phyloP scores from a whole-genome alignment of 2,888 invertebrate genomes.

The Pheosia tremula region DNA sequence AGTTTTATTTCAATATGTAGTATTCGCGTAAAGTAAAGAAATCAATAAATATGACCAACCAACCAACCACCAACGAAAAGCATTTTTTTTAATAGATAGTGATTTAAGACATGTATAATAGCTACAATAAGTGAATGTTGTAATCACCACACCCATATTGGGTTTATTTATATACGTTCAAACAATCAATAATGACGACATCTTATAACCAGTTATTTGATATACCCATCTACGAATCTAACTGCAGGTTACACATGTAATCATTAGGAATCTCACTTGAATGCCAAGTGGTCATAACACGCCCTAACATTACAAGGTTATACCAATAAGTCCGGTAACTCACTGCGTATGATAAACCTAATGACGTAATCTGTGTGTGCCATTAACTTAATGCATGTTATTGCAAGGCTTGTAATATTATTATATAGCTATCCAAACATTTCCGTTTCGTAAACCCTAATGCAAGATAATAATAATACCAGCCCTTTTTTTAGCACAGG shows the following conservation, averaged over 20 bases:
- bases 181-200: conserved; percentile 2
- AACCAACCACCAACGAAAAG: too few relatives aligned
- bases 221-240: conserved; percentile 12
- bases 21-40: too few relatives aligned
- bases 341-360: conserved; percentile 16
- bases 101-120: conserved; percentile 1
- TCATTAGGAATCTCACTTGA: background rate
- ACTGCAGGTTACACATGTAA: background rate
- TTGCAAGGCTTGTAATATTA: conserved; percentile 22
- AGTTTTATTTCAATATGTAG: too few relatives aligned
- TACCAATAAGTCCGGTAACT: conserved; percentile 22
- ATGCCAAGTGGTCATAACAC: conserved; percentile 3
- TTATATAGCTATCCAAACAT: conserved; percentile 22
- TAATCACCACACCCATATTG: conserved; percentile 26
- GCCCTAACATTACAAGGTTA: conserved; percentile 34
- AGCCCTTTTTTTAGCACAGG: background rate
- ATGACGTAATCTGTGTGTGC: conserved; percentile 32
- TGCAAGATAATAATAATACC: conserved; percentile 2
- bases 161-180: conserved; percentile 11
- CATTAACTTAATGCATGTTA: conserved; percentile 22
- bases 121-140: conserved; percentile 25
- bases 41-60: too few relatives aligned
- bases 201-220: conserved; percentile 26
- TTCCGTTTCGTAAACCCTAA: conserved; percentile 4
- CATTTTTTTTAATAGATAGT: too few relatives aligned